phyloP scores from a whole-genome alignment of 2,113 vertebrate species.

The Pluvialis apricaria region DNA sequence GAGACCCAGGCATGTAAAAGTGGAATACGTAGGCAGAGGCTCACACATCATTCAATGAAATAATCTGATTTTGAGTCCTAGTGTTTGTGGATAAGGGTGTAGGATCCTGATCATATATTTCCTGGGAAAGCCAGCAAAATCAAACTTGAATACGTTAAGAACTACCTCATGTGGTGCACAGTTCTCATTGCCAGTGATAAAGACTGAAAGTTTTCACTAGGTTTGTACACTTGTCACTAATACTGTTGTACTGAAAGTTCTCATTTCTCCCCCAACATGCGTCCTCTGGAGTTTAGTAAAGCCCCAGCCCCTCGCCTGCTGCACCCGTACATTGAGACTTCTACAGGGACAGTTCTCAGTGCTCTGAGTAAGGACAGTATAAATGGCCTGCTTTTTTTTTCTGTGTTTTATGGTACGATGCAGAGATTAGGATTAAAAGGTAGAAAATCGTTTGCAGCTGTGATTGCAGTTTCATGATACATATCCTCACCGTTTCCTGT shows the following conservation, averaged over 20 bases:
- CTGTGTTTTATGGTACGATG: neutral
- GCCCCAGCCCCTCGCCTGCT: neutral
- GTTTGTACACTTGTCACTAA: neutral
- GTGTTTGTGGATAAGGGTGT: neutral
- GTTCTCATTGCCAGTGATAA: neutral
- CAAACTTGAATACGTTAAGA: neutral
- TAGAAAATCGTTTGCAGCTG: neutral
- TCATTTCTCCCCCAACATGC: neutral
- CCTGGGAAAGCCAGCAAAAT: neutral
- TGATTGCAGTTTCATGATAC: neutral
- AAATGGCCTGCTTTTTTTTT: neutral
- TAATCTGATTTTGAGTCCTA: neutral
- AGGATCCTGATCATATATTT: neutral
- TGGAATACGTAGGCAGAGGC: neutral
- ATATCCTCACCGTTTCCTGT: neutral
- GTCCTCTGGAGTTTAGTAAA: neutral
- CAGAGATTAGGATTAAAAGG: neutral
- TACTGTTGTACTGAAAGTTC: neutral
- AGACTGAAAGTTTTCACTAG: neutral
- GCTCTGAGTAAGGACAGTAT: neutral
- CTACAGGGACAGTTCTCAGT: neutral
- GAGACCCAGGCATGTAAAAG: neutral
- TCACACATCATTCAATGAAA: neutral
- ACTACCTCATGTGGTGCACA: neutral
- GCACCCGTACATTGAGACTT: neutral